Conservation (phyloP, 2,113 vertebrate genomes). For the Polypterus senegalus region DNA sequence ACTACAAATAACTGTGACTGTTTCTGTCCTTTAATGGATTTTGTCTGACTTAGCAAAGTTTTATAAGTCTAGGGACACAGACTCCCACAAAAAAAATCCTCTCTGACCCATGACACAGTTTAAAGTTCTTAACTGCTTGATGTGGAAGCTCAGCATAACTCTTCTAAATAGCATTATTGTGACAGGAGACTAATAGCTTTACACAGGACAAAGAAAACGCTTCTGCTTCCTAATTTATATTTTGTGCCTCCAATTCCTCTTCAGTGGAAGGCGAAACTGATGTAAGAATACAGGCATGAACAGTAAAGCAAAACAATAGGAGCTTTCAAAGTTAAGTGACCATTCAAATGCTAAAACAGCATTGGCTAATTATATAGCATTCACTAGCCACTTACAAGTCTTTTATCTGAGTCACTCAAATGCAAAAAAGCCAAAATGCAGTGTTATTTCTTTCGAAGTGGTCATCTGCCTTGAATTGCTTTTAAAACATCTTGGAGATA, state of each 20-base stretch:
- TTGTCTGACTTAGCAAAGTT: too few species aligned
- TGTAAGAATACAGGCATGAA: conserved; percentile 37
- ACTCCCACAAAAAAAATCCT: too few species aligned
- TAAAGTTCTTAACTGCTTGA: conserved; percentile 20
- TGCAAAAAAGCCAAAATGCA: conserved; percentile 34
- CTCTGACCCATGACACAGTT: conserved; percentile 10
- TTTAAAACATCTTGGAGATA: conserved; percentile 14
- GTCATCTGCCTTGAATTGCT: conserved; percentile 31
- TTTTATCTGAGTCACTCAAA: conserved; percentile 59
- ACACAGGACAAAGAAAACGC: conserved; percentile 26
- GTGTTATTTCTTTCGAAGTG: conserved; percentile 50
- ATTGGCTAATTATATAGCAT: conserved; percentile 57
- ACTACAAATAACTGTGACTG: too few species aligned
- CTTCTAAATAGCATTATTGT: conserved; percentile 30
- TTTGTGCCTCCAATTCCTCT: conserved; percentile 48
- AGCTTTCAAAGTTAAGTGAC: conserved; percentile 55
- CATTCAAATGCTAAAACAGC: conserved; percentile 61
- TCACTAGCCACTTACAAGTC: conserved; percentile 56
- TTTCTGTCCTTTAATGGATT: too few species aligned
- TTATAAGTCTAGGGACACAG: too few species aligned
- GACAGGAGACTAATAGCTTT: conserved; percentile 34
- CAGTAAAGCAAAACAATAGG: conserved; percentile 59
- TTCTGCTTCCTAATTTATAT: conserved; percentile 44
- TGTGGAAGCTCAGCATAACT: conserved; percentile 27
- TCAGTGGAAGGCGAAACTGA: conserved; percentile 49